Evolutionary conservation across 2,113 vertebrate species (phyloP), one percentile per base, ranked within the genome.

Genomic region (Harpagus bidentatus): DNA sequence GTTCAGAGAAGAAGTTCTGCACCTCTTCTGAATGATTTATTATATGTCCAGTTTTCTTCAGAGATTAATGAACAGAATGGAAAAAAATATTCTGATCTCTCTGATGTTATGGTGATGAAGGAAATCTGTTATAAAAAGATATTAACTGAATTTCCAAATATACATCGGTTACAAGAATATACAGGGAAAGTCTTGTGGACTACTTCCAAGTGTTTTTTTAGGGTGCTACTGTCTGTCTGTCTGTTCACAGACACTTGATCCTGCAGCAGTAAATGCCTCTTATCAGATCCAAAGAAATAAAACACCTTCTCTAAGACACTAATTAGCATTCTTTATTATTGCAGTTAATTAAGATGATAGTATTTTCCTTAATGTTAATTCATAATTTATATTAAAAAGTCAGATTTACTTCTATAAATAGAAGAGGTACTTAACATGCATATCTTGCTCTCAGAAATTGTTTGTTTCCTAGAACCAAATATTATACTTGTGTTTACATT

Each of bases 241-340:
- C 45, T 86, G 32, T 88, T 96, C 79, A 50, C 18, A 91, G 97
- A 97, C 79, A 98, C 88, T 92, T 93, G 98, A 98, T 97, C 97
- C 69, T 71, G 47, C 71, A 82, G 77, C 31, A 88, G 86, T 95
- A 94, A 95, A 89, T 96, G 95, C 69, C 93, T 97, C 82, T 79
- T 97, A 81, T 91, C 87, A 86, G 94, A 95, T 84, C 85, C 65
- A 95, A 93, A 95, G 97, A 94, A 97, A 95, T 85, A 83, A 97
- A 97, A 95, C 94, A 96, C 95, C 91, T 95, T 93, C 77, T 86
- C 94, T 66, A 82, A 94, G 73, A 86, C 10, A 56, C 93, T 97
- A 97, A 98, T 98, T 97, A 97, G 90, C 95, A 97, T 97, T 96
- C 83, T 96, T 96, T 97, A 83, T 82, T 95, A 93, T 95, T 93